phyloP scores from a whole-genome alignment of 2,888 invertebrate species.

The Athrips mouffetella region DNA sequence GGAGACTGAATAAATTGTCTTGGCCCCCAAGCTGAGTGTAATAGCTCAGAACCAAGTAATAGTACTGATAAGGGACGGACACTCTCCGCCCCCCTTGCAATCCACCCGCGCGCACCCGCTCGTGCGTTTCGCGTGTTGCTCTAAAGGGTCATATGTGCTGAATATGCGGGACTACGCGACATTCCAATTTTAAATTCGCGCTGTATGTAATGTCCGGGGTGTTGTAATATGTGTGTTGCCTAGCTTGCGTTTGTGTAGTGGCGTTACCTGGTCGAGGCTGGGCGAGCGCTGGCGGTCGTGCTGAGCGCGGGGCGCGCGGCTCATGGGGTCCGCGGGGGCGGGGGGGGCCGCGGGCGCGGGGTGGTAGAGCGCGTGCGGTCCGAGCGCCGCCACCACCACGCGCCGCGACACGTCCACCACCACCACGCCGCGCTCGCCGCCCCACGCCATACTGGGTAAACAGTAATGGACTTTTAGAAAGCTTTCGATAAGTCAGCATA shows the following conservation, averaged over 20 bases:
- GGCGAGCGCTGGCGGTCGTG: constrained; percentile 88
- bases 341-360: constrained; percentile 87
- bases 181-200: too few relatives aligned
- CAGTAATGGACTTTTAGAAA: background rate
- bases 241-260: background rate
- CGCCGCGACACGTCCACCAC: constrained; percentile 96
- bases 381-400: constrained; percentile 91
- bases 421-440: constrained; percentile 96
- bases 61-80: too few relatives aligned
- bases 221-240: too few relatives aligned
- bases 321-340: constrained; percentile 81
- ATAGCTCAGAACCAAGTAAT: too few relatives aligned
- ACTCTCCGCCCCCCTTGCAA: too few relatives aligned
- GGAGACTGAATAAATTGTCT: too few relatives aligned
- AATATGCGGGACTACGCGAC: too few relatives aligned
- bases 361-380: constrained; percentile 94
- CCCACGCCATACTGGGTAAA: constrained; percentile 93
- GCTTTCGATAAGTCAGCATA: background rate
- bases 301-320: constrained; percentile 86
- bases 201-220: background rate
- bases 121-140: too few relatives aligned
- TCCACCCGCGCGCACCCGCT: too few relatives aligned
- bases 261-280: constrained; percentile 90
- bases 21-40: too few relatives aligned
- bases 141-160: too few relatives aligned